Conservation (phyloP, 2,113 vertebrate genomes). For the Cavia porcellus region DNA sequence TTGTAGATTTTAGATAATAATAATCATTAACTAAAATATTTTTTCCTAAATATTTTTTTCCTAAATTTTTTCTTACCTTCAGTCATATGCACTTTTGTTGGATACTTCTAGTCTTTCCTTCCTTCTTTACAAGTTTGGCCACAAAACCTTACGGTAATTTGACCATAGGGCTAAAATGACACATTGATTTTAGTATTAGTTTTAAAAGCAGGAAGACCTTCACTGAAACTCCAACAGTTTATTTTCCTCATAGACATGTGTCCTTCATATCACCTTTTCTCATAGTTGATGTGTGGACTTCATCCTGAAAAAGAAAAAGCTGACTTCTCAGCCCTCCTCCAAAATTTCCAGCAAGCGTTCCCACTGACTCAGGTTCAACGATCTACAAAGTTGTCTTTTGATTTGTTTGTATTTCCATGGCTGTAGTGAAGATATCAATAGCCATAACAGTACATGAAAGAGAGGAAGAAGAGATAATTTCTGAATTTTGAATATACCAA, state of each 20-base stretch:
- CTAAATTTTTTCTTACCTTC: not conserved
- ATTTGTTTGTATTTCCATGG: not conserved
- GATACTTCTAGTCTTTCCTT: not conserved
- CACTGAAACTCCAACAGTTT: not conserved
- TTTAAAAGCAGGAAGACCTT: not conserved
- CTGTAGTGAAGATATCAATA: not conserved
- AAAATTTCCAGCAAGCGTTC: not conserved
- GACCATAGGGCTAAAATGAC: not conserved
- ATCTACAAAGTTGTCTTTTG: not conserved
- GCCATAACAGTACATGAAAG: not conserved
- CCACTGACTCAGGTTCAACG: not conserved
- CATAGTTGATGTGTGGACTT: not conserved
- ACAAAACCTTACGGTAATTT: not conserved
- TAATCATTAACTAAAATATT: not conserved
- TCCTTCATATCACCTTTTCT: not conserved
- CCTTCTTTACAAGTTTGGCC: not conserved
- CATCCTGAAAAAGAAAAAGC: not conserved
- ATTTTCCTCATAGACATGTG: not conserved
- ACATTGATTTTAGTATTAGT: not conserved
- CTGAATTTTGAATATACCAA: not conserved
- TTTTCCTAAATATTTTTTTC: not conserved
- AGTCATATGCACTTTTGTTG: no score
- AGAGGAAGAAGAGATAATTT: not conserved
- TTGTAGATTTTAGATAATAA: not conserved
- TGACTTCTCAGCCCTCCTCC: not conserved